Evolutionary conservation across 2,888 invertebrate species (phyloP), one percentile per base, ranked within the genome.

Genomic region (Chrysolina oricalcia): DNA sequence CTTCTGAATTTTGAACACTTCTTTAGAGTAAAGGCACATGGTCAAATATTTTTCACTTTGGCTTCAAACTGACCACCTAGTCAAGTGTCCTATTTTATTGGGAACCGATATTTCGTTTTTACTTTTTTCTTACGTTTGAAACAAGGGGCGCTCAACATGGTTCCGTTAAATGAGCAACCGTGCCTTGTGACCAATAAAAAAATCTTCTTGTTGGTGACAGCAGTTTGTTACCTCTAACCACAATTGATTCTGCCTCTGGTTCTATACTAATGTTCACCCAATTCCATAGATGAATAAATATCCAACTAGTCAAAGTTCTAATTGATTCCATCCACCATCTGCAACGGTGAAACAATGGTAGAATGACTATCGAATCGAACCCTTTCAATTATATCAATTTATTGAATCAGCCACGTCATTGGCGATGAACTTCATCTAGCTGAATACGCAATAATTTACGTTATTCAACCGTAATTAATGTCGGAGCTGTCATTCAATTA

Each of bases 381-480:
- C 23, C 35, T 17, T 68, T 43, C 68, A 73, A 73, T 73, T 43
- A 74, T 77, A 80, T 77, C 79, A 80, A 83, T 80, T 83, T 71
- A 76, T 69, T 65, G 68, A 56, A 73, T 74, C 71, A 70, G 35
- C 79, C 80, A 65, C 80, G 73, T 75, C 78, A 77, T 76, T 78
- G 66, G 72, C 73, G 70, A 74, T 70, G 70, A 63, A 65, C 75
- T 73, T 72, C 72, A 70, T 73, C 62, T 71, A 53, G 70, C 70
- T 69, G 73, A 73, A 75, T 70, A 73, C 70, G 72, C 62, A 68
- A 77, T 77, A 72, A 78, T 77, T 78, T 72, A 75, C 74, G 63
- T 70, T 65, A 75, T 75, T 70, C 69, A 70, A 73, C 72, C 48
- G 63, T 59, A 71, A 74, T 74, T 74, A 71, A 67, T 67, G 53